A percentile compares a stretch with the other conserved stretches of the same genome.
Evolutionary conservation across 2,888 invertebrate species (phyloP).

Genomic region (Palloptera scutellata): DNA sequence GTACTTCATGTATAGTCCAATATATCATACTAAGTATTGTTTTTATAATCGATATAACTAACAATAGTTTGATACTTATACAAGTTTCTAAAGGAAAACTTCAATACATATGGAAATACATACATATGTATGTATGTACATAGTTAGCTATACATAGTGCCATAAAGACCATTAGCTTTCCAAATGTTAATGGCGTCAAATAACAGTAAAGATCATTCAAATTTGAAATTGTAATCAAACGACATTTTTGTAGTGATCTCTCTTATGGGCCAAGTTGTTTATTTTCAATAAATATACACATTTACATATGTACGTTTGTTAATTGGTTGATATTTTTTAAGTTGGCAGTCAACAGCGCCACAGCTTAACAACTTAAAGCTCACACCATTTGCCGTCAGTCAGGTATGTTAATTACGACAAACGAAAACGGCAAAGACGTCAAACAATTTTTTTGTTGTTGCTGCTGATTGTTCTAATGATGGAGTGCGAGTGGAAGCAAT

Average conservation of each 20-base stretch:
- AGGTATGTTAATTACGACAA: not conserved
- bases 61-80: not conserved
- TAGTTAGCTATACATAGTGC: not conserved
- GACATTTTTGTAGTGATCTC: conserved; percentile 5
- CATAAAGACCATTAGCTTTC: not conserved
- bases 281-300: not conserved
- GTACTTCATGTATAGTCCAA: not conserved
- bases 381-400: conserved; percentile 2
- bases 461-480: not conserved
- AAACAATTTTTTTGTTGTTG: not conserved
- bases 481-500: not conserved
- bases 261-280: not conserved
- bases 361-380: not conserved
- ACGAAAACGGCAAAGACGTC: conserved; percentile 2
- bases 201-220: conserved; percentile 16
- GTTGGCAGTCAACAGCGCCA: not conserved
- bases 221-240: conserved; percentile 20
- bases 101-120: not conserved
- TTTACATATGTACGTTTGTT: not conserved
- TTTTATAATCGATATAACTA: not conserved
- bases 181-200: conserved; percentile 8
- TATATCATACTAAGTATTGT: not conserved
- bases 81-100: not conserved
- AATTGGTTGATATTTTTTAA: not conserved
- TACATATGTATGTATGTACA: conserved; percentile 6